These are phyloP conservation scores for Orycteropus afer DNA, from an alignment of 2,113 vertebrate species.

Conservation along the genomic window DNA sequence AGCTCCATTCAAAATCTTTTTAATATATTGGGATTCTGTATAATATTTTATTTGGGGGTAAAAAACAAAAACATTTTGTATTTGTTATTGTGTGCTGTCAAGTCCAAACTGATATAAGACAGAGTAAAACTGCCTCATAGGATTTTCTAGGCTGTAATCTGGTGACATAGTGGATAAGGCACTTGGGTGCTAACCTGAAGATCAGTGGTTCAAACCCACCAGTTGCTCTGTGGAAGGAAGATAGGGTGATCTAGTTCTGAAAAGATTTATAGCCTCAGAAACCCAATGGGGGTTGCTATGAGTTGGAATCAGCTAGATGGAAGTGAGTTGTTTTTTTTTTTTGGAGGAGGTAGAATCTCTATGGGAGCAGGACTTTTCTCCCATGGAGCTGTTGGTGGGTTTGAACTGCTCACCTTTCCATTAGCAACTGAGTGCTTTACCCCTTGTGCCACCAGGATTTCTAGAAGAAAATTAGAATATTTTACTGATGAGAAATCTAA, in stretches of 20 bases:
- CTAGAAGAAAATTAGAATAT: not conserved
- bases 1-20: not conserved
- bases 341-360: too few species aligned
- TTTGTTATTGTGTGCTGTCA: not conserved
- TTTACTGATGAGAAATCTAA: conserved; percentile 49
- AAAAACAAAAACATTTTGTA: not conserved
- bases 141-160: not conserved
- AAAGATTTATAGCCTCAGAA: too few species aligned
- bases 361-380: not conserved
- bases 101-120: not conserved
- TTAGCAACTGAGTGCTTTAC: not conserved
- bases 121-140: not conserved
- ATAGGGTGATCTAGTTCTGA: too few species aligned
- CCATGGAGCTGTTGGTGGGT: not conserved
- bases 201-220: too few species aligned
- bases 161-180: too few species aligned
- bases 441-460: not conserved
- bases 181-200: too few species aligned
- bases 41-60: conserved; percentile 8
- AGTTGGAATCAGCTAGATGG: too few species aligned
- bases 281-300: too few species aligned
- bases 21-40: not conserved
- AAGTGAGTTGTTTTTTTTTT: too few species aligned
- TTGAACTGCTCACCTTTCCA: not conserved
- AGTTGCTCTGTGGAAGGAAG: too few species aligned